phyloP scores from a whole-genome alignment of 2,113 vertebrate species.

The Lepidiolamprologus cunningtoni region DNA sequence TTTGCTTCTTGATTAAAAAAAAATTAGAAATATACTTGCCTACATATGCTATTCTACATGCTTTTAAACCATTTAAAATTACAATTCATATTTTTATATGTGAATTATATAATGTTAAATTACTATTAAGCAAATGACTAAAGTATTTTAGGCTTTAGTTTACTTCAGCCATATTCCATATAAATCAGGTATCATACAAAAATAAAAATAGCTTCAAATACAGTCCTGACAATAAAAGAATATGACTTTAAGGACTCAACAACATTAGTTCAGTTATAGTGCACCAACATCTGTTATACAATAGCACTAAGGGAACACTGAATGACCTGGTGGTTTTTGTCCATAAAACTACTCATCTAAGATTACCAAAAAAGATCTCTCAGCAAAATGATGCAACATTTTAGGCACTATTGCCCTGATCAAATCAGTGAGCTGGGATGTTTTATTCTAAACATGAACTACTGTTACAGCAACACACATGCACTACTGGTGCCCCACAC shows the following conservation, averaged over 20 bases:
- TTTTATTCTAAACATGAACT: no score
- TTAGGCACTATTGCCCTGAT: not conserved
- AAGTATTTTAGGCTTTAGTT: not conserved
- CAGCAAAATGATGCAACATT: not conserved
- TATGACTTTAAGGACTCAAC: not conserved
- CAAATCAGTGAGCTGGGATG: no score
- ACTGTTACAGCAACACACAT: no score
- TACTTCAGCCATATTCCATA: not conserved
- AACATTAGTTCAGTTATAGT: not conserved
- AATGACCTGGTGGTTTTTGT: not conserved
- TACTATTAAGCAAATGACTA: not conserved
- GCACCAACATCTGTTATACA: not conserved
- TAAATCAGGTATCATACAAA: not conserved
- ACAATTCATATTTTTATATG: not conserved
- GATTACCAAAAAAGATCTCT: not conserved
- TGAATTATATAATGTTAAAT: not conserved
- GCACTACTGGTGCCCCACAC: no score
- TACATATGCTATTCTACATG: not conserved
- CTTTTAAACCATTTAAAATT: not conserved
- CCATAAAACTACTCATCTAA: not conserved
- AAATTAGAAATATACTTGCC: not conserved
- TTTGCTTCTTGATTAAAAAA: not conserved
- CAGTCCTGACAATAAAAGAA: not conserved
- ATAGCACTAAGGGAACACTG: not conserved
- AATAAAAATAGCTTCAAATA: not conserved